phyloP scores from a whole-genome alignment of 2,113 vertebrate genomes.

The Camelus dromedarius region DNA sequence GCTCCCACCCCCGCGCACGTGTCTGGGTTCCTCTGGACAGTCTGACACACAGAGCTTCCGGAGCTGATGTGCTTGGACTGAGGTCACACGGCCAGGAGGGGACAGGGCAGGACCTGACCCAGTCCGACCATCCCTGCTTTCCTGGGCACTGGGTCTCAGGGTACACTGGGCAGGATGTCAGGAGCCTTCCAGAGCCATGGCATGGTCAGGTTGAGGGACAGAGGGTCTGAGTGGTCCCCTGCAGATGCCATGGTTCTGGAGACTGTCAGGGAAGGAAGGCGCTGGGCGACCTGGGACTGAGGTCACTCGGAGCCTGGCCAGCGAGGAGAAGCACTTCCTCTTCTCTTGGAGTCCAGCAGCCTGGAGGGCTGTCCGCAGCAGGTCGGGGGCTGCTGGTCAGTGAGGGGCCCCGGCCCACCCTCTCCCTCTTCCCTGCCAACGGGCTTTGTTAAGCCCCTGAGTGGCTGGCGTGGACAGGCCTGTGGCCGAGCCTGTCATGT shows the following conservation, averaged over 20 bases:
- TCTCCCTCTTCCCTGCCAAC: background rate
- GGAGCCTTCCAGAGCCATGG: background rate
- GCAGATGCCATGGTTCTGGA: accelerated
- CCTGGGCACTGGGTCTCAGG: background rate
- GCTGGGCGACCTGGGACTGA: background rate
- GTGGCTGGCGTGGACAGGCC: background rate
- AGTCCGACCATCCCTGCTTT: accelerated
- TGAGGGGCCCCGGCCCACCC: background rate
- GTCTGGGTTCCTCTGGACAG: background rate
- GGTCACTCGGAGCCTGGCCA: background rate
- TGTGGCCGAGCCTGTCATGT: accelerated
- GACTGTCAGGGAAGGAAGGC: background rate
- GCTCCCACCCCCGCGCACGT: background rate
- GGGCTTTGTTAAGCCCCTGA: background rate
- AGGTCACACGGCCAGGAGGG: background rate
- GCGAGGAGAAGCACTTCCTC: accelerated
- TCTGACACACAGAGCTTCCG: too few species aligned
- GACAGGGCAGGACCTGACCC: background rate
- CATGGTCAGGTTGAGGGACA: too few species aligned
- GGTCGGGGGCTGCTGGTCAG: background rate
- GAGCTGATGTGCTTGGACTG: background rate
- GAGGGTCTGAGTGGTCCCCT: background rate
- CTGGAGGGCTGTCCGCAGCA: accelerated
- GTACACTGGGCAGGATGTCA: too few species aligned
- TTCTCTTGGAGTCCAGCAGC: accelerated